These are phyloP conservation scores for Pristionchus japonicus DNA, from an alignment of 2,888 invertebrate genomes.

Conservation along the genomic window DNA sequence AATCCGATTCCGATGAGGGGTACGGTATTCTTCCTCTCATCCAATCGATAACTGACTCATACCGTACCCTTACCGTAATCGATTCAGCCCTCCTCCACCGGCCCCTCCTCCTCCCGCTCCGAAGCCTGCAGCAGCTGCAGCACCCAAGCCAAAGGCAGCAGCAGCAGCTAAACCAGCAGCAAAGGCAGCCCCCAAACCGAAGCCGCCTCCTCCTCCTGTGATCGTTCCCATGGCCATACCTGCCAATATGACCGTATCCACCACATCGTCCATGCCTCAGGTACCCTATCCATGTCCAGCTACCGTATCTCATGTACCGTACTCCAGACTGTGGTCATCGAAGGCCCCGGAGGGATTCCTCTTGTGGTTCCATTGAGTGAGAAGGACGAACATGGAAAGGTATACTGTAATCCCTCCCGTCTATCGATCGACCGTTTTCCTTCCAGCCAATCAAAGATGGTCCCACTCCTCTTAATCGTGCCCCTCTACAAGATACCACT, in stretches of 20 bases:
- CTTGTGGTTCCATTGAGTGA: neutral
- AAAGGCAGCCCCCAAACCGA: neutral
- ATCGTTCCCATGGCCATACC: neutral
- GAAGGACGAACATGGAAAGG: slow-evolving; percentile 11
- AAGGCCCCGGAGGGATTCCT: neutral
- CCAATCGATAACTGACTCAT: too few relatives aligned
- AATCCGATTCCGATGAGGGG: too few relatives aligned
- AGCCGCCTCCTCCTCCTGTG: slow-evolving; percentile 21
- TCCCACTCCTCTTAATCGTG: neutral
- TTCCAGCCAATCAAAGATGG: slow-evolving; percentile 8
- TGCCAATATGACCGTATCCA: slow-evolving; percentile 13
- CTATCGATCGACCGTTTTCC: neutral
- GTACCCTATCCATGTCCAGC: neutral
- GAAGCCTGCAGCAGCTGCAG: neutral
- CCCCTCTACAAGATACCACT: slow-evolving; percentile 4
- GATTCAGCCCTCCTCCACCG: neutral
- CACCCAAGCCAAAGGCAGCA: slow-evolving; percentile 9
- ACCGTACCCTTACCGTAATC: neutral
- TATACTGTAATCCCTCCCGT: slow-evolving; percentile 2
- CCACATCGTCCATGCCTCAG: neutral
- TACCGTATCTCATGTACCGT: neutral
- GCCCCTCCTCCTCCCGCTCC: neutral
- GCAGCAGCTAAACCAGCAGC: slow-evolving; percentile 12
- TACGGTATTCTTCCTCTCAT: too few relatives aligned
- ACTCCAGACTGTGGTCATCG: neutral